These are phyloP conservation scores for Engraulis encrasicolus DNA, from an alignment of 2,113 vertebrate species.

Conservation along the genomic window DNA sequence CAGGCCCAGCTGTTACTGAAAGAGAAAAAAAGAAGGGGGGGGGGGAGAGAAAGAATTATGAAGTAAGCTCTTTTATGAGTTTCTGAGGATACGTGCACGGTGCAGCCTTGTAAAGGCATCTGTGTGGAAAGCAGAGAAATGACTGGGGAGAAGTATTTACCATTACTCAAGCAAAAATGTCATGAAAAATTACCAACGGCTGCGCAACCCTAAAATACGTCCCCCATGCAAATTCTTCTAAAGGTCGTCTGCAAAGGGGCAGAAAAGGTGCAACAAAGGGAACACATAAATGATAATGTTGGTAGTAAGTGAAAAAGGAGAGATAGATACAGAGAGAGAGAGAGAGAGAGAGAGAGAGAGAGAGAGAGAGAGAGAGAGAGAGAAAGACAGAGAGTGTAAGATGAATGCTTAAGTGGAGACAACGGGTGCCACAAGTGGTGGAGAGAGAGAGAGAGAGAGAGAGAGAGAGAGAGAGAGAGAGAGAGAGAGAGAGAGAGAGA, in stretches of 20 bases:
- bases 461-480: conserved; percentile 60
- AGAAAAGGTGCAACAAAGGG: conserved; percentile 27
- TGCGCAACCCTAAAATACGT: conserved; percentile 76
- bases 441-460: conserved; percentile 39
- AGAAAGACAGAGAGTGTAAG: conserved; percentile 2
- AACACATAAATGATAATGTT: conserved; percentile 29
- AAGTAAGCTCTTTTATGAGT: conserved; percentile 45
- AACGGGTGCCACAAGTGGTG: conserved; percentile 56
- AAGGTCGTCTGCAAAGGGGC: conserved; percentile 67
- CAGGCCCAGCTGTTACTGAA: conserved; percentile 66
- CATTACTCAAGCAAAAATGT: conserved; percentile 74
- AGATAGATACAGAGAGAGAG: conserved; percentile 51
- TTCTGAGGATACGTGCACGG: conserved; percentile 23
- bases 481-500: conserved; percentile 52
- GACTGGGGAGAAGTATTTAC: conserved; percentile 71
- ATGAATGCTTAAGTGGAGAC: conserved; percentile 51
- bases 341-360: conserved; percentile 1
- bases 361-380: conserved; percentile 7
- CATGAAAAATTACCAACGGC: conserved; percentile 76
- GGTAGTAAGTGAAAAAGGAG: conserved; percentile 53
- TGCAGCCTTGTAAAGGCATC: conserved; percentile 45
- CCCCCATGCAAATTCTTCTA: conserved; percentile 76
- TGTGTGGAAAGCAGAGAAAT: conserved; percentile 68
- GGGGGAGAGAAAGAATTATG: conserved; percentile 47
- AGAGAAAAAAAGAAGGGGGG: conserved; percentile 31